phyloP scores from a whole-genome alignment of 2,888 invertebrate genomes.

The Drosophila buzzatii region DNA sequence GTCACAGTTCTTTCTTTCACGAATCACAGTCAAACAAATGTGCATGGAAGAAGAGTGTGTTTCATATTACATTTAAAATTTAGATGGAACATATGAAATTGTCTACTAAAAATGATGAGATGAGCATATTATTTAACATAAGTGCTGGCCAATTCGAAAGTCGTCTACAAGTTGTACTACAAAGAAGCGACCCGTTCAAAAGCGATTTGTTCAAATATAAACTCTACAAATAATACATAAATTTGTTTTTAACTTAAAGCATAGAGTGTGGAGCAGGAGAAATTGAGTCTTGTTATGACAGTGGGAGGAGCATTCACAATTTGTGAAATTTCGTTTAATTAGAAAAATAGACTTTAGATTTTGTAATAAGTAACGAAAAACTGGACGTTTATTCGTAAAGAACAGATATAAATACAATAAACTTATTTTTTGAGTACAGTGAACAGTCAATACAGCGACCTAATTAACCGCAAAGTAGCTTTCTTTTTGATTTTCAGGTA shows the following conservation, averaged over 20 bases:
- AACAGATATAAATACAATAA: constrained; percentile 10
- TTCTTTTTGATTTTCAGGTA: background rate
- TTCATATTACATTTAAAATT: constrained; percentile 1
- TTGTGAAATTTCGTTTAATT: background rate
- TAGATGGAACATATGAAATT: background rate
- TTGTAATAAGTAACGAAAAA: constrained; percentile 10
- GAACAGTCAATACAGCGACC: constrained; percentile 22
- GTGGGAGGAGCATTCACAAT: background rate
- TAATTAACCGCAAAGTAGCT: background rate
- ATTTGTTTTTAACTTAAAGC: constrained; percentile 17
- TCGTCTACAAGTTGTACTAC: constrained; percentile 22
- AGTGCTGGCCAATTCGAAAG: constrained; percentile 10
- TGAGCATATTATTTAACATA: constrained; percentile 1
- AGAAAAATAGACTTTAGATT: background rate
- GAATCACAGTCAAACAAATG: constrained; percentile 48
- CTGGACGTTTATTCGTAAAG: background rate
- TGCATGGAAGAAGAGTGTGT: constrained; percentile 45
- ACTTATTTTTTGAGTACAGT: constrained; percentile 5
- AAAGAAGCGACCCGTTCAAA: constrained; percentile 20
- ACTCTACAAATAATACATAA: constrained; percentile 11
- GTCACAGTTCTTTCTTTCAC: constrained; percentile 24
- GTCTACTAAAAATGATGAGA: constrained; percentile 17
- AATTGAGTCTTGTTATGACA: background rate
- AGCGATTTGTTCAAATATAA: constrained; percentile 24
- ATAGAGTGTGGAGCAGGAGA: constrained; percentile 11